Base-by-base conservation (phyloP, 2,888 invertebrate species). In the Torymus tubicola region DNA sequence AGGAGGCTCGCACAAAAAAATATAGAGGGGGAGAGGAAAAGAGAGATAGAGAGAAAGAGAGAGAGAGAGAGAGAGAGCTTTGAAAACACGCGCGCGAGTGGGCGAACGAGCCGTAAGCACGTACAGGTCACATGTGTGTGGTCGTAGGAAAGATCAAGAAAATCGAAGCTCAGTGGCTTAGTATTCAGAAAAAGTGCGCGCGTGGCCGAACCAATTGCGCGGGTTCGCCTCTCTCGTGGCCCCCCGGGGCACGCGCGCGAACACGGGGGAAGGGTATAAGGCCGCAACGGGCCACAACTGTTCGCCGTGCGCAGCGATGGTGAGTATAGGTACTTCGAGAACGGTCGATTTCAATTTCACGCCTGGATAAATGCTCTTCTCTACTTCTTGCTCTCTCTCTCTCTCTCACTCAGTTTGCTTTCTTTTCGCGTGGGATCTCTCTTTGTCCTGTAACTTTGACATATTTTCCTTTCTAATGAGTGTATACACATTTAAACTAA, bases 341-440 rank as follows among this genome's bases (percentile, higher is more conserved):
- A 78, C 67, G 71, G 70, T 82, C 82, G 82, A 82, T 82, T 82
- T 82, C 80, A 82, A 82, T 82, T 82, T 82, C 74, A 80, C 70
- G 80, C 77, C 71, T 24, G 74, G 77, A 82, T 82, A 80, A 80
- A 69, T 80, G 67, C 70, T 73, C 69, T 79, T 60, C 50, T 75
- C 60, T 68, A 73, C 50, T 11, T 64, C 70, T 68, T 21, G 60
- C 57, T 65, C 55, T 67, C 74, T 55, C 55, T 12, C 57, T 77
- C 67, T 1, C 65, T 63, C 52, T 67, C 60, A 24, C 58, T 52
- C 60, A 13, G 24, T 76, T 16, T 60, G 69, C 58, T 12, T 58
- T 61, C 57, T 60, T 60, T 55, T n/a, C 13, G 52, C 61, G 18
- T 52, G 64, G 74, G 63, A 63, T 58, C 65, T 52, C 61, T 74